Evolutionary conservation across 2,888 invertebrate species (phyloP).

Genomic region (Archips crataeganus): DNA sequence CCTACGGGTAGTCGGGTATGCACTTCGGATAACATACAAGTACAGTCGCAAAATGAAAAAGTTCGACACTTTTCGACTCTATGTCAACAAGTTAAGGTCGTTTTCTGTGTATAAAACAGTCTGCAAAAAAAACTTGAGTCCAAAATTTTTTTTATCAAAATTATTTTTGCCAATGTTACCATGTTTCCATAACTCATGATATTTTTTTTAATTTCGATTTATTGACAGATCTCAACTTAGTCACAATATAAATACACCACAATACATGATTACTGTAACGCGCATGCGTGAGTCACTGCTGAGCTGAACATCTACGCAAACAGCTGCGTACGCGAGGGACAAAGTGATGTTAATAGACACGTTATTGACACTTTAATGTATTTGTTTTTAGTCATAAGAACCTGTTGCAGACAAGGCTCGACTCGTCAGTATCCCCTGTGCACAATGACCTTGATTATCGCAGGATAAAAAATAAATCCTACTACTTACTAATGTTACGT

Average conservation of each 20-base stretch:
- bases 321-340: conserved; percentile 4
- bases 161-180: too few species aligned
- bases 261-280: conserved; percentile 22
- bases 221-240: conserved; percentile 11
- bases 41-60: too few species aligned
- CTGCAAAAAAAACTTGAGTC: too few species aligned
- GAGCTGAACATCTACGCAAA: conserved; percentile 26
- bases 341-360: conserved; percentile 14
- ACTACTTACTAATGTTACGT: too few species aligned
- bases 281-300: conserved; percentile 19
- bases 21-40: too few species aligned
- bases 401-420: background rate
- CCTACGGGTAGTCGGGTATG: too few species aligned
- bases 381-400: conserved; percentile 18
- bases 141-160: too few species aligned
- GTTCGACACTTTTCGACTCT: too few species aligned
- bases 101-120: too few species aligned
- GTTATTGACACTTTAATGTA: background rate
- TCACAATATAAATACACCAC: conserved; percentile 31
- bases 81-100: too few species aligned
- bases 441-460: background rate
- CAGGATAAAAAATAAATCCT: background rate
- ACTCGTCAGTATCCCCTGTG: background rate
- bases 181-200: too few species aligned
- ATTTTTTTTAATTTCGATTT: conserved; percentile 1